phyloP scores from a whole-genome alignment of 2,888 invertebrate species.

The Artemia sinica region DNA sequence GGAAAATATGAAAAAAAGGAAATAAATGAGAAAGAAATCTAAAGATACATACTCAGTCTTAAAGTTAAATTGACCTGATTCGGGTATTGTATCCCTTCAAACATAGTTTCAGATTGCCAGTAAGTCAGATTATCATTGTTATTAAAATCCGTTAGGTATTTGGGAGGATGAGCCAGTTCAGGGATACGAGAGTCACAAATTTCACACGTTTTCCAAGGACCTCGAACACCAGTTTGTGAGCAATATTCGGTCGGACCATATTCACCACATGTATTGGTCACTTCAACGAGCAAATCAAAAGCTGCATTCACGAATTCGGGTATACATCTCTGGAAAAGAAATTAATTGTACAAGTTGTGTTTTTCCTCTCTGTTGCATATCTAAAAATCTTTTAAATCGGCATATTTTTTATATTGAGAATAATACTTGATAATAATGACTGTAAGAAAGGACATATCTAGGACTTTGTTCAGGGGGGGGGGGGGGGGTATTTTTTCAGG shows the following conservation, averaged over 20 bases:
- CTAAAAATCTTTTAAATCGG: too few relatives aligned
- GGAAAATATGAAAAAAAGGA: conserved; percentile 8
- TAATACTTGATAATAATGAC: too few relatives aligned
- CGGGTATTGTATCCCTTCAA: conserved; percentile 75
- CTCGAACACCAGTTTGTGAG: conserved; percentile 62
- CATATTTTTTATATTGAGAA: too few relatives aligned
- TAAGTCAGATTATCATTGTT: conserved; percentile 76
- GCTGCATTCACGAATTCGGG: conserved; percentile 95
- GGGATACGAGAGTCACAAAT: conserved; percentile 45
- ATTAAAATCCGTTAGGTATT: conserved; percentile 75
- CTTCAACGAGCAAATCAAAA: conserved; percentile 68
- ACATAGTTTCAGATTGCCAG: conserved; percentile 98
- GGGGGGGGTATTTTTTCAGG: too few relatives aligned
- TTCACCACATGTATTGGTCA: conserved; percentile 89
- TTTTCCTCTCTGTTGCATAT: neutral
- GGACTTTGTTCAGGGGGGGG: too few relatives aligned
- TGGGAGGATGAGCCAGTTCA: conserved; percentile 46
- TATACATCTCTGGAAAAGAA: conserved; percentile 58
- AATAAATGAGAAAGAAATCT: neutral
- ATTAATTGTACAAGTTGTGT: neutral
- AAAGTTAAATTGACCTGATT: conserved; percentile 81
- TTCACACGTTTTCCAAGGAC: conserved; percentile 54
- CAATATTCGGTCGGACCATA: conserved; percentile 62
- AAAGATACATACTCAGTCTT: conserved; percentile 47
- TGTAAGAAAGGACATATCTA: too few relatives aligned